Evolutionary conservation across 2,888 invertebrate genomes (phyloP).

Genomic region (Hydrotaea cyrtoneurina): DNA sequence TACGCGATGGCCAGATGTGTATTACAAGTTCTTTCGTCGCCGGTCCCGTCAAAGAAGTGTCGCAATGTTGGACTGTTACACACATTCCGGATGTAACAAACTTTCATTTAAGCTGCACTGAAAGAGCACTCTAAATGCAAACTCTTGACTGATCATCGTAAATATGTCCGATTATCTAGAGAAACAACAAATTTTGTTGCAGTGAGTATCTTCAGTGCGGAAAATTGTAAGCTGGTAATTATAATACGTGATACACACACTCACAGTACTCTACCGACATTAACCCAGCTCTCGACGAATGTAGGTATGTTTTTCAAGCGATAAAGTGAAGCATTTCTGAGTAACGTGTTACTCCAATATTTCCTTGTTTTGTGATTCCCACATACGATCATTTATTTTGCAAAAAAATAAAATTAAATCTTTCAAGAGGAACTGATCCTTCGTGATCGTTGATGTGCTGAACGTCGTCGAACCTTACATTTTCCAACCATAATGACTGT

Average conservation of each 20-base stretch:
- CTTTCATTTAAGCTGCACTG: neutral
- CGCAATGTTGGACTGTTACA: neutral
- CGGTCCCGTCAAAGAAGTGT: neutral
- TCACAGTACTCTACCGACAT: neutral
- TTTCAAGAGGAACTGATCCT: too few relatives aligned
- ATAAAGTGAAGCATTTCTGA: neutral
- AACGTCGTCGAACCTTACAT: neutral
- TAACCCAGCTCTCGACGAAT: neutral
- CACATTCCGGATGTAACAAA: neutral
- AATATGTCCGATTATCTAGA: too few relatives aligned
- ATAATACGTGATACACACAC: neutral
- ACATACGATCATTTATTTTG: too few relatives aligned
- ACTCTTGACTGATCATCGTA: neutral
- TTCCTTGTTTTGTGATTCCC: neutral
- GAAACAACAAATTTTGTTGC: too few relatives aligned
- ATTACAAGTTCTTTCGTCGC: neutral
- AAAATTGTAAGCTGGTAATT: neutral
- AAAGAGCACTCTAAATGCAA: neutral
- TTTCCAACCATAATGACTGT: too few relatives aligned
- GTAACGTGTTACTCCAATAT: neutral
- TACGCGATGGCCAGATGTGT: neutral
- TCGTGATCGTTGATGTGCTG: too few relatives aligned
- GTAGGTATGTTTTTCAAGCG: neutral
- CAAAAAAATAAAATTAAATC: too few relatives aligned
- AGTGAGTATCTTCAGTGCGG: too few relatives aligned